phyloP scores from a whole-genome alignment of 2,888 invertebrate species.

The Hartigia nigra region DNA sequence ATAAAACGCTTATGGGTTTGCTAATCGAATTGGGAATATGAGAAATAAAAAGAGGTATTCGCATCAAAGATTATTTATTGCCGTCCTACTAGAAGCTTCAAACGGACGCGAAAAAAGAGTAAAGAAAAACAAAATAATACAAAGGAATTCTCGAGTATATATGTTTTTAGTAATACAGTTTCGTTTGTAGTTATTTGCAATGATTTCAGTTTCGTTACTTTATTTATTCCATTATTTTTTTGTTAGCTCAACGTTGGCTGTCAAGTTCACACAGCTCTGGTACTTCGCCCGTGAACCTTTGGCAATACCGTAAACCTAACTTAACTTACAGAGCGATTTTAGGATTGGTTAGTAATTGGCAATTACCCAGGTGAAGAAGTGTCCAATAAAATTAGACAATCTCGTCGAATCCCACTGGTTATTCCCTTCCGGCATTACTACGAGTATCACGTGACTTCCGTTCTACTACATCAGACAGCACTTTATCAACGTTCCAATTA shows the following conservation, averaged over 20 bases:
- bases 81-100: neutral
- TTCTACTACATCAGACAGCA: neutral
- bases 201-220: too few relatives aligned
- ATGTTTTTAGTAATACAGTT: too few relatives aligned
- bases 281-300: neutral
- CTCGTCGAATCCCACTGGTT: neutral
- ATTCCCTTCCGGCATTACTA: neutral
- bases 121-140: too few relatives aligned
- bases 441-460: neutral
- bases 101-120: neutral
- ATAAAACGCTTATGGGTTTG: neutral
- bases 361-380: neutral
- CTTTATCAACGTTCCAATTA: conserved; percentile 7
- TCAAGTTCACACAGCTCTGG: too few relatives aligned
- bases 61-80: neutral
- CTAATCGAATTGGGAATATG: too few relatives aligned
- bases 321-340: neutral
- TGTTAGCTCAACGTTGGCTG: too few relatives aligned
- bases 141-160: too few relatives aligned
- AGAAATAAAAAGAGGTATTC: neutral
- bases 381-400: neutral
- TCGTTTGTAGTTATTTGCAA: too few relatives aligned
- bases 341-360: neutral
- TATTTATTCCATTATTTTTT: too few relatives aligned
- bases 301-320: neutral